phyloP scores from a whole-genome alignment of 2,113 vertebrate species.

The Thunnus maccoyii region DNA sequence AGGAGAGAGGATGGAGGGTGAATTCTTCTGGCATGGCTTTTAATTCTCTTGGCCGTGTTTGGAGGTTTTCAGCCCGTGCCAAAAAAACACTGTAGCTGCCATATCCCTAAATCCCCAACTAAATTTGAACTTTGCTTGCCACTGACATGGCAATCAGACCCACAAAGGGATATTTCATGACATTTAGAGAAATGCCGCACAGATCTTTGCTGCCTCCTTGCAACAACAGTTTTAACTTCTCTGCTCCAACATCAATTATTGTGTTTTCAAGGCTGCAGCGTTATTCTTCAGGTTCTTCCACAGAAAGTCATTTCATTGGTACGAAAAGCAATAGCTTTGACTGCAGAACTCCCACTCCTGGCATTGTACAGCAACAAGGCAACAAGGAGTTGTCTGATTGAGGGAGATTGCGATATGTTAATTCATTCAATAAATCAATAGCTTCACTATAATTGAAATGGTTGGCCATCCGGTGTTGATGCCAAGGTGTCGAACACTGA shows the following conservation, averaged over 20 bases:
- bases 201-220: neutral
- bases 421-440: slow-evolving; percentile 83
- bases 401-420: slow-evolving; percentile 80
- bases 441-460: slow-evolving; percentile 77
- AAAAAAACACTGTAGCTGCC: slow-evolving; percentile 38
- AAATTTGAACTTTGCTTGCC: slow-evolving; percentile 67
- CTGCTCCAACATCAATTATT: slow-evolving; percentile 39
- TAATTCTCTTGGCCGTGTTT: slow-evolving; percentile 75
- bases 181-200: slow-evolving; percentile 66
- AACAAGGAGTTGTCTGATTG: slow-evolving; percentile 72
- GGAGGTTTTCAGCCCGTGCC: slow-evolving; percentile 50
- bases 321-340: slow-evolving; percentile 35
- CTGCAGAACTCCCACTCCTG: slow-evolving; percentile 45
- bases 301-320: slow-evolving; percentile 54
- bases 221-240: slow-evolving; percentile 34
- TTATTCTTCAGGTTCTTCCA: slow-evolving; percentile 34
- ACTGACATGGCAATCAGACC: slow-evolving; percentile 40
- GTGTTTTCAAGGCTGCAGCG: slow-evolving; percentile 57
- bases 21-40: slow-evolving; percentile 73
- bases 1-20: slow-evolving; percentile 70
- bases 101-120: slow-evolving; percentile 56
- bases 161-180: slow-evolving; percentile 69
- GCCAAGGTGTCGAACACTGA: slow-evolving; percentile 21
- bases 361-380: slow-evolving; percentile 49
- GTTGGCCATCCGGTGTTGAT: slow-evolving; percentile 50